Conservation (phyloP, 1,140 invertebrate genomes). For the Rhizoglyphus robini region DNA sequence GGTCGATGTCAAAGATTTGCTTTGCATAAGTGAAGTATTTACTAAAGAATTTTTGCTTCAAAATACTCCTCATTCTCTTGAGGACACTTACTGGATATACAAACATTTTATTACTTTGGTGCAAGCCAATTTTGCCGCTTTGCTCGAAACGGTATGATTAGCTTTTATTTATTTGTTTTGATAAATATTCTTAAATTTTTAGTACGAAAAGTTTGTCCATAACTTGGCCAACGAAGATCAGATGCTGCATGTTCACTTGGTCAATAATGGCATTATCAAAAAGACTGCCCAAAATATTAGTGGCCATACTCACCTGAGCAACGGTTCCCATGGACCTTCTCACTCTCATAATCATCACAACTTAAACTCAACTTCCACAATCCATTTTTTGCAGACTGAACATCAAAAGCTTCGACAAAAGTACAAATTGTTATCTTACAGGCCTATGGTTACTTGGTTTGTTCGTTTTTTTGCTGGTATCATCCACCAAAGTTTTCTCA, state of each 20-base stretch:
- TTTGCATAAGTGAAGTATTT: slow-evolving; percentile 6
- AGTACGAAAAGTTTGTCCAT: slow-evolving; percentile 19
- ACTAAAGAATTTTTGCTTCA: slow-evolving; percentile 14
- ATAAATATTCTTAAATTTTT: not conserved
- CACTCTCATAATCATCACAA: not conserved
- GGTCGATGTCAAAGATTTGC: not conserved
- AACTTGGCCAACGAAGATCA: slow-evolving; percentile 6
- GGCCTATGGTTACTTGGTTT: slow-evolving; percentile 17
- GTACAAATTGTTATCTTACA: not conserved
- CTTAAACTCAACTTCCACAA: not conserved
- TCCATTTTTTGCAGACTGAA: not conserved
- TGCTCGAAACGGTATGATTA: slow-evolving; percentile 3
- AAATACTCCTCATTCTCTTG: not conserved
- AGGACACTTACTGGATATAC: slow-evolving; percentile 15
- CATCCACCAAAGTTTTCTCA: slow-evolving; percentile 14
- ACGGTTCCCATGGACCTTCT: not conserved
- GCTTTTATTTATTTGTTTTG: not conserved
- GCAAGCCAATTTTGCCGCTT: not conserved
- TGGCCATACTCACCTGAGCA: not conserved
- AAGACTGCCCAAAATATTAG: not conserved
- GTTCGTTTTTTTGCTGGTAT: slow-evolving; percentile 18
- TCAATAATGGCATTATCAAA: slow-evolving; percentile 19
- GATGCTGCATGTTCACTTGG: slow-evolving; percentile 13
- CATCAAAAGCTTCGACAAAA: not conserved
- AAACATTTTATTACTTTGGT: not conserved